Evolutionary conservation across 2,113 vertebrate species (phyloP).

Genomic region (Cynocephalus volans): DNA sequence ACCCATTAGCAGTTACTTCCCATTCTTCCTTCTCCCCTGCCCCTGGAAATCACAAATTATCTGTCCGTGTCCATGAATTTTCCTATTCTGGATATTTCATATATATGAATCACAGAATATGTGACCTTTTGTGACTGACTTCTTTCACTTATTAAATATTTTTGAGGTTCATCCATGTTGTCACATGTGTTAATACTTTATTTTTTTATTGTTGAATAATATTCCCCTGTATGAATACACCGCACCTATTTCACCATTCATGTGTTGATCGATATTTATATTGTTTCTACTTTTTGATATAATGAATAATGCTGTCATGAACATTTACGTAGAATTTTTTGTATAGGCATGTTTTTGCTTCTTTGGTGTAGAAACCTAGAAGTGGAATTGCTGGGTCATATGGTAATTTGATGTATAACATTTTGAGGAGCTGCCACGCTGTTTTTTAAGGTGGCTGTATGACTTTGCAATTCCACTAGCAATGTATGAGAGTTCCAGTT

Average conservation of each 20-base stretch:
- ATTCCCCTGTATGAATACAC: no score
- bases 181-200: neutral
- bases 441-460: neutral
- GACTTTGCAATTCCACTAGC: neutral
- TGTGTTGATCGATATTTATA: neutral
- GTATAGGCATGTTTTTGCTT: neutral
- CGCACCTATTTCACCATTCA: neutral
- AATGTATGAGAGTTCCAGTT: neutral
- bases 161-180: neutral
- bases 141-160: neutral
- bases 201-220: neutral
- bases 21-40: neutral
- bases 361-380: neutral
- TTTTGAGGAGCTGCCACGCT: neutral
- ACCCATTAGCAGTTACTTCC: neutral
- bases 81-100: neutral
- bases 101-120: neutral
- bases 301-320: neutral
- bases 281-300: neutral
- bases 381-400: neutral
- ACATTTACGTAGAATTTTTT: neutral
- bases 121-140: neutral
- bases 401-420: neutral
- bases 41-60: neutral
- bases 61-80: neutral